Conservation (phyloP, 2,888 invertebrate genomes). For the Platycheirus rosarum region DNA sequence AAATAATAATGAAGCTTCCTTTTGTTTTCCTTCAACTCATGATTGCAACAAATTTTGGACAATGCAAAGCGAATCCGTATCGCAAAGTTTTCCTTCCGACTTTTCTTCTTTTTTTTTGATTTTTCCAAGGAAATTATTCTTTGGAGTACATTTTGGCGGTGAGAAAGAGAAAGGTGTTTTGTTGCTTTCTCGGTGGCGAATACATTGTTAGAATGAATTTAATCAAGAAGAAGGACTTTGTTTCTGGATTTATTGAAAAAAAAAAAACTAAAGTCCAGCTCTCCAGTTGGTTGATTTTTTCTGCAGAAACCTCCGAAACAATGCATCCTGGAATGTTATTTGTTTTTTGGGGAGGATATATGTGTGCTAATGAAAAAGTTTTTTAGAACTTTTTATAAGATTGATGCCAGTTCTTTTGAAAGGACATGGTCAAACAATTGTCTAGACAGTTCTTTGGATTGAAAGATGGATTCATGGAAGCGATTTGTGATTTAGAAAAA, state of each 20-base stretch:
- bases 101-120: conserved; percentile 20
- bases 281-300: conserved; percentile 3
- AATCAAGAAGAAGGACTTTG: conserved; percentile 63
- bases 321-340: conserved; percentile 19
- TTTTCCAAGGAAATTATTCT: conserved; percentile 29
- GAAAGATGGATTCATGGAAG: not conserved
- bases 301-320: conserved; percentile 6
- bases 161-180: conserved; percentile 31
- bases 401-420: conserved; percentile 16
- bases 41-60: conserved; percentile 72
- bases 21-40: conserved; percentile 50
- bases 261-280: conserved; percentile 7
- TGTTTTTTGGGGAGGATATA: conserved; percentile 41
- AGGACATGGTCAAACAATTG: conserved; percentile 61
- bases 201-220: conserved; percentile 45
- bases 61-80: conserved; percentile 61
- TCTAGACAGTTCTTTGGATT: conserved; percentile 53
- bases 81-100: conserved; percentile 13
- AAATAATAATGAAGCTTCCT: conserved; percentile 70
- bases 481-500: not conserved
- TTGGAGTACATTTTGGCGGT: conserved; percentile 5
- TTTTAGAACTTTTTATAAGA: conserved; percentile 15
- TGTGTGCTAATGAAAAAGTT: conserved; percentile 51
- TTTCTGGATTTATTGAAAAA: conserved; percentile 53
- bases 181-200: conserved; percentile 1